Evolutionary conservation across 2,888 invertebrate genomes (phyloP).

Genomic region (Dorcus parallelipipedus): DNA sequence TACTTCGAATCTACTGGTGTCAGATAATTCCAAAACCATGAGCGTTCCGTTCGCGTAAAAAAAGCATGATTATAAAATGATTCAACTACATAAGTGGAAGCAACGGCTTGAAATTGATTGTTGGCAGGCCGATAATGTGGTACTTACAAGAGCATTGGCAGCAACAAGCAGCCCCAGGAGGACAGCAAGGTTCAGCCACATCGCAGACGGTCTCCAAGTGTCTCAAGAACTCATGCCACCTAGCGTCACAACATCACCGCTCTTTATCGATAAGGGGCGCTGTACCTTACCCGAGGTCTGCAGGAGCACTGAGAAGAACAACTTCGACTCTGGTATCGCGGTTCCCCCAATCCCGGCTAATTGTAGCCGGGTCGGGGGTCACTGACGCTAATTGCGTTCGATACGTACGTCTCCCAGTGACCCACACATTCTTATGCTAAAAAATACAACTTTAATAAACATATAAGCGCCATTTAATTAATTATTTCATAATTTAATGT

Average conservation of each 20-base stretch:
- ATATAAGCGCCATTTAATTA: constrained; percentile 16
- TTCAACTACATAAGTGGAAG: background rate
- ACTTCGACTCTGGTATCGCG: constrained; percentile 14
- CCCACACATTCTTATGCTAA: constrained; percentile 16
- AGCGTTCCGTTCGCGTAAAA: background rate
- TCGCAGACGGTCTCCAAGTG: constrained; percentile 19
- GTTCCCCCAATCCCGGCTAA: constrained; percentile 29
- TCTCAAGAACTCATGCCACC: constrained; percentile 15
- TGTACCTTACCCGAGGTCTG: constrained; percentile 23
- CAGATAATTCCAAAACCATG: background rate
- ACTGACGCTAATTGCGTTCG: constrained; percentile 28
- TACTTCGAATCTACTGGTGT: background rate
- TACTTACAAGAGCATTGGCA: constrained; percentile 20
- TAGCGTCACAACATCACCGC: constrained; percentile 9
- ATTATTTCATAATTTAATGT: constrained; percentile 1
- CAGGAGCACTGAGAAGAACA: constrained; percentile 23
- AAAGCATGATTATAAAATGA: constrained; percentile 2
- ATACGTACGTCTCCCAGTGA: constrained; percentile 18
- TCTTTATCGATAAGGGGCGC: constrained; percentile 1
- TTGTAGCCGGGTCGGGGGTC: constrained; percentile 31
- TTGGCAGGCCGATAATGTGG: background rate
- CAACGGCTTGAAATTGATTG: too few relatives aligned
- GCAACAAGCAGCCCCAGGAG: constrained; percentile 16
- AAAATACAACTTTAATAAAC: constrained; percentile 7
- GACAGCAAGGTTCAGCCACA: constrained; percentile 19